Percentiles rank a stretch among this genome's conserved stretches.
Evolutionary conservation across 2,797 vertebrate genomes (phyloP).

Genomic region (Acestrorhynchus altus): DNA sequence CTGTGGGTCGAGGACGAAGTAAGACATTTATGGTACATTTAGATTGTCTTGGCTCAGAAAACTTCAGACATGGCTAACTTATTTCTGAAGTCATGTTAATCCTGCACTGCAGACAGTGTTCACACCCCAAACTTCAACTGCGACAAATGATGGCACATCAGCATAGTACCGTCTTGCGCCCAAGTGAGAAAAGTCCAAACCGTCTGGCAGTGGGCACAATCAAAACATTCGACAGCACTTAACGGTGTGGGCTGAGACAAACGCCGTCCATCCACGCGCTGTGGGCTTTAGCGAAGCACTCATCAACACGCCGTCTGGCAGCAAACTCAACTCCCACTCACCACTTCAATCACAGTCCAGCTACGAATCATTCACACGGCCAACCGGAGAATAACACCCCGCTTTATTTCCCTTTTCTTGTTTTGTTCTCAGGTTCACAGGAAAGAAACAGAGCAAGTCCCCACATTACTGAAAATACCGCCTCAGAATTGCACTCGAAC

Average conservation of each 20-base stretch:
- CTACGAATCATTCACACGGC: neutral
- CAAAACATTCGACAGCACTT: slow-evolving; percentile 51
- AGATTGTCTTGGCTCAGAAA: neutral
- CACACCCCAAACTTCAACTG: neutral
- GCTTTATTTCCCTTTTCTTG: neutral
- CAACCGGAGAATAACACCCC: neutral
- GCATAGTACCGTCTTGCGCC: slow-evolving; percentile 1
- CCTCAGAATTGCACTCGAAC: no score
- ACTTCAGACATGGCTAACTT: neutral
- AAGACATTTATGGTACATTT: neutral
- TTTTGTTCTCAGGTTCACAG: neutral
- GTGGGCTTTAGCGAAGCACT: slow-evolving; percentile 40
- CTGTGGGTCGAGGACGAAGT: no score
- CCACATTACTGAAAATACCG: neutral
- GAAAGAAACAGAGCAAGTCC: neutral
- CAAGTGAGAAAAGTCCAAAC: neutral
- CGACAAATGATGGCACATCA: neutral
- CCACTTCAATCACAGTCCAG: slow-evolving; percentile 49
- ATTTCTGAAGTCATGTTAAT: neutral
- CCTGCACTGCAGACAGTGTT: neutral
- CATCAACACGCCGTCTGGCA: slow-evolving; percentile 44
- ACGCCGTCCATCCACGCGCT: slow-evolving; percentile 29
- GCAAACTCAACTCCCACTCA: slow-evolving; percentile 48
- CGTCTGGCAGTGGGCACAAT: slow-evolving; percentile 21
- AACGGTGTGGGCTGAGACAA: slow-evolving; percentile 32